These are phyloP conservation scores for Antigone vipio DNA, from an alignment of 2,113 vertebrate genomes.

Conservation along the genomic window DNA sequence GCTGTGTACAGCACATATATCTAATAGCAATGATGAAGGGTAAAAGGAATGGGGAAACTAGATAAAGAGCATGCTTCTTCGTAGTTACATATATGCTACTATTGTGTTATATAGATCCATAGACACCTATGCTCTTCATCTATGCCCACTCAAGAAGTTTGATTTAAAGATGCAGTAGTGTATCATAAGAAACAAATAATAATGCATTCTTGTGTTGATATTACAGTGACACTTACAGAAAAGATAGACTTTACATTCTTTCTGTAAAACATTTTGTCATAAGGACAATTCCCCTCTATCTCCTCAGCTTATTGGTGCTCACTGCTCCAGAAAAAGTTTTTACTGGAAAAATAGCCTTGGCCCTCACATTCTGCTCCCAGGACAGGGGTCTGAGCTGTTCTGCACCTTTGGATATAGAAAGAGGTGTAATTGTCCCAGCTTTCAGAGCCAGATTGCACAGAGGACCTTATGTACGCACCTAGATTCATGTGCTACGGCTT, in stretches of 20 bases:
- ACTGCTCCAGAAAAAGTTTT: background rate
- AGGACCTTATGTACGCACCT: background rate
- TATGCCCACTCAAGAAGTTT: background rate
- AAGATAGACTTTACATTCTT: background rate
- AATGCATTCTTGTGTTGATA: background rate
- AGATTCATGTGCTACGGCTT: background rate
- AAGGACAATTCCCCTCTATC: background rate
- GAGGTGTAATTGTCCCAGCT: background rate
- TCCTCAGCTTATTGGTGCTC: background rate
- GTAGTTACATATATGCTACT: background rate
- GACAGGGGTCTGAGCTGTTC: background rate
- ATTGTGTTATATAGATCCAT: background rate
- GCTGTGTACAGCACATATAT: background rate
- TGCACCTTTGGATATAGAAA: background rate
- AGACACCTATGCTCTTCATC: background rate
- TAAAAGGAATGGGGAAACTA: background rate
- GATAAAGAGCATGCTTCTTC: background rate
- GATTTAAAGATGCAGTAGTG: background rate
- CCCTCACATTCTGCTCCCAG: background rate
- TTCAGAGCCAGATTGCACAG: background rate
- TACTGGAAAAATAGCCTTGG: background rate
- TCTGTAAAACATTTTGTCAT: background rate
- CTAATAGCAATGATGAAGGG: background rate
- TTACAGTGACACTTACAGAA: background rate
- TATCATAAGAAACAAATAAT: background rate